Conservation (phyloP, 2,888 invertebrate genomes). For the Ichneumon xanthorius region DNA sequence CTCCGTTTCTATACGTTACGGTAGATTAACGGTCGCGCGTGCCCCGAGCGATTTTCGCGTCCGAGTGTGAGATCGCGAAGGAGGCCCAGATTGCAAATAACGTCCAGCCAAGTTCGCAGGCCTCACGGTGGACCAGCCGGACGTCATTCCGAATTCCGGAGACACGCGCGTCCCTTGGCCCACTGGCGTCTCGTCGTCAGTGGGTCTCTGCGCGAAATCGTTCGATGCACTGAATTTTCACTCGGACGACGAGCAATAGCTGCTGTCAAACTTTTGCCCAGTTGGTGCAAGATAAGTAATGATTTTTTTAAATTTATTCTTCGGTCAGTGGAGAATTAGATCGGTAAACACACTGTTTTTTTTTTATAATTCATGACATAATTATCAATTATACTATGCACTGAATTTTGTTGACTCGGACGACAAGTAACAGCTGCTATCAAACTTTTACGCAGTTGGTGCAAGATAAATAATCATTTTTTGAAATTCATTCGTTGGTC, state of each 20-base stretch:
- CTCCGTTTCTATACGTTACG: constrained; percentile 54
- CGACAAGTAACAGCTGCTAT: background rate
- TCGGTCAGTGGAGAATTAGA: background rate
- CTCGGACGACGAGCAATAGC: background rate
- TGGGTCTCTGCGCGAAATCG: background rate
- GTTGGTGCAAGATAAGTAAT: background rate
- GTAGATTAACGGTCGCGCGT: constrained; percentile 73
- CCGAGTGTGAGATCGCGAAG: constrained; percentile 40
- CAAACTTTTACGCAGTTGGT: background rate
- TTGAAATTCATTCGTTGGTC: background rate
- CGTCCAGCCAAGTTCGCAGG: constrained; percentile 31
- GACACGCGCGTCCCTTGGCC: constrained; percentile 38
- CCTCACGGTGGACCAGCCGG: constrained; percentile 10
- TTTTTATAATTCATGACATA: too few relatives aligned
- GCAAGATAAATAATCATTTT: background rate
- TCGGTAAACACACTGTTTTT: background rate
- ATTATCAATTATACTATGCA: background rate
- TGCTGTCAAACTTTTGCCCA: background rate
- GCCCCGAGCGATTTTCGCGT: constrained; percentile 70
- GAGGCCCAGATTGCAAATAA: constrained; percentile 64
- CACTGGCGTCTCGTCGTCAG: constrained; percentile 17
- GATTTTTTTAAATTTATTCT: background rate
- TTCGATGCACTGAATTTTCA: background rate
- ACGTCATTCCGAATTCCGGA: constrained; percentile 36
- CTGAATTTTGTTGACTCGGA: background rate